Percentiles rank a stretch among this genome's conserved stretches.
Evolutionary conservation across 2,888 invertebrate genomes (phyloP).

Genomic region (Sepioteuthis lessoniana): DNA sequence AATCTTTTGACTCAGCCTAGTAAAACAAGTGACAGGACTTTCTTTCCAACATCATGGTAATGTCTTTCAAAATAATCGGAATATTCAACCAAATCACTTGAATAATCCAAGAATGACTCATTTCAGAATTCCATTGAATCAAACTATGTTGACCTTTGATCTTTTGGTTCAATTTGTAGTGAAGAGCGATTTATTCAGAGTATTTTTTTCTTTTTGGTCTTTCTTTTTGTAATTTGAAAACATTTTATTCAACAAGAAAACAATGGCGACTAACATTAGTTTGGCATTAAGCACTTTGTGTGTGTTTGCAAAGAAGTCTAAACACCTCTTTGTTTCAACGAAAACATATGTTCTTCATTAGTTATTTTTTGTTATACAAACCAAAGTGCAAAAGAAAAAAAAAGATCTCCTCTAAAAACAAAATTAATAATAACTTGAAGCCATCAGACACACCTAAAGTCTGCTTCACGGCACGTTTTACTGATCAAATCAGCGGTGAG

Average conservation of each 20-base stretch:
- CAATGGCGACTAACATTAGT: not conserved
- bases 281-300: not conserved
- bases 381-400: not conserved
- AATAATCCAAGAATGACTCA: not conserved
- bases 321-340: conserved; percentile 15
- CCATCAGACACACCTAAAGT: not conserved
- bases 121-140: not conserved
- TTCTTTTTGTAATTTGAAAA: not conserved
- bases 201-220: not conserved
- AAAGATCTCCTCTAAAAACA: not conserved
- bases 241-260: not conserved
- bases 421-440: not conserved
- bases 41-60: not conserved
- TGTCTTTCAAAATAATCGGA: not conserved
- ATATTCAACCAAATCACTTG: not conserved
- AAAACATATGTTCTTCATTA: not conserved
- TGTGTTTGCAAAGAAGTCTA: not conserved
- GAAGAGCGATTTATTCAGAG: not conserved
- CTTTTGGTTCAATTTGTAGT: not conserved
- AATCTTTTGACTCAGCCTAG: too few species aligned
- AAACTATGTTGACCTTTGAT: not conserved
- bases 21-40: too few species aligned
- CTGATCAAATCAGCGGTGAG: too few species aligned
- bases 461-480: not conserved
- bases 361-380: not conserved